Conservation (phyloP, 1,140 invertebrate species). For the Lepidostoma basale region DNA sequence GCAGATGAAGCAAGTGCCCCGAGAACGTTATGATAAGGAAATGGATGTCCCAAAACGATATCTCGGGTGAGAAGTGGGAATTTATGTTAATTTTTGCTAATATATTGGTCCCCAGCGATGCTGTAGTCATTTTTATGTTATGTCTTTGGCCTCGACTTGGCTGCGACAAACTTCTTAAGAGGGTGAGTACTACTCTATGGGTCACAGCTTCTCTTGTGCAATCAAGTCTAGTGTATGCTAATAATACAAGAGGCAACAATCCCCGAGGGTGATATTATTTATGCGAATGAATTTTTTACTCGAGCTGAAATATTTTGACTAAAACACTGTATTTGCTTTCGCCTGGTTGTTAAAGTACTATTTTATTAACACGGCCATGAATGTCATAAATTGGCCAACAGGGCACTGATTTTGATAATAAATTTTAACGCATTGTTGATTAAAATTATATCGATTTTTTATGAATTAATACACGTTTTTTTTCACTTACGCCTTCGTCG, state of each 20-base stretch:
- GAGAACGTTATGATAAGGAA: conserved; percentile 57
- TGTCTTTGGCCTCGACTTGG: too few relatives aligned
- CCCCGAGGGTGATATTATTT: background rate
- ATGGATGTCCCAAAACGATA: conserved; percentile 55
- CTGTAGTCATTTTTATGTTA: conserved; percentile 3
- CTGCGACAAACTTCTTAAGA: background rate
- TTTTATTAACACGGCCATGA: too few relatives aligned
- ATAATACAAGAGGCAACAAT: background rate
- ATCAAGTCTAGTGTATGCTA: too few relatives aligned
- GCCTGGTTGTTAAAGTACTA: too few relatives aligned
- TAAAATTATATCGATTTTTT: too few relatives aligned
- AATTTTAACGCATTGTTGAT: too few relatives aligned
- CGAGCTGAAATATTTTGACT: background rate
- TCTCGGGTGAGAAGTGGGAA: conserved; percentile 51
- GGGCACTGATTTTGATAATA: too few relatives aligned
- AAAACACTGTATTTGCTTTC: too few relatives aligned
- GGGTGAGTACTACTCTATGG: background rate
- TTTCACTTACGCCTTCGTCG: too few relatives aligned
- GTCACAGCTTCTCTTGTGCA: background rate
- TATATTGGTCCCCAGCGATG: background rate
- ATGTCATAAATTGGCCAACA: too few relatives aligned
- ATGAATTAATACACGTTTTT: too few relatives aligned
- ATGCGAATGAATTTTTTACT: background rate
- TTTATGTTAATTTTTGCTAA: conserved; percentile 33
- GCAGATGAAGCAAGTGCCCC: conserved; percentile 46